Conservation (phyloP, 2,113 vertebrate species). For the Calidris pugnax region DNA sequence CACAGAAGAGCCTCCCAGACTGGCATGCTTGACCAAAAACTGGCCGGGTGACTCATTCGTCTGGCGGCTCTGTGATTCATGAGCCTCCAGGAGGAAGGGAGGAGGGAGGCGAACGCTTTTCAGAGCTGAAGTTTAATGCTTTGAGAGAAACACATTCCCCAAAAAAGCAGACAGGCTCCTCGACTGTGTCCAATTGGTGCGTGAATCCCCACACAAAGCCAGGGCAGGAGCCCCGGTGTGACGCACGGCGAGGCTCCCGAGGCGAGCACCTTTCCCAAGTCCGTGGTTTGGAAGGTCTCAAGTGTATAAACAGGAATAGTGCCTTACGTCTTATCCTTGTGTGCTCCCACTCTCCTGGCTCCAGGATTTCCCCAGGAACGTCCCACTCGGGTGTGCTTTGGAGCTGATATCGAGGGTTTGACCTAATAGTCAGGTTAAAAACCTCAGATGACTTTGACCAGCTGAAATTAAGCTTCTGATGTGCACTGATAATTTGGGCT, state of each 20-base stretch:
- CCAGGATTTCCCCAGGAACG: not conserved
- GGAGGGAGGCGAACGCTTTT: constrained; percentile 49
- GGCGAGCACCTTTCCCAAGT: not conserved
- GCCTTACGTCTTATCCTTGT: not conserved
- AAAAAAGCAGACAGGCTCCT: constrained; percentile 13
- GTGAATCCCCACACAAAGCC: constrained; percentile 28
- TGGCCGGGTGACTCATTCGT: constrained; percentile 58
- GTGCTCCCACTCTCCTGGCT: not conserved
- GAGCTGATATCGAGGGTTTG: not conserved
- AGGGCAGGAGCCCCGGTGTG: not conserved
- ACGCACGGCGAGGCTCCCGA: not conserved
- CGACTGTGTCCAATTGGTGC: constrained; percentile 26
- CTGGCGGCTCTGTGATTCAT: constrained; percentile 69
- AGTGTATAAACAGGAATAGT: not conserved
- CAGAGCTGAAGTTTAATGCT: constrained; percentile 43
- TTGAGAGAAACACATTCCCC: constrained; percentile 54
- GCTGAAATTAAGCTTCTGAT: not conserved
- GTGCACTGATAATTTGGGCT: not conserved
- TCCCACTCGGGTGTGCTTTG: not conserved
- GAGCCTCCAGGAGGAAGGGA: constrained; percentile 66
- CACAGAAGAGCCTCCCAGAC: constrained; percentile 51
- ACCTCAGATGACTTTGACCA: not conserved
- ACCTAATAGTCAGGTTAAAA: not conserved
- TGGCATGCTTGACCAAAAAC: constrained; percentile 65
- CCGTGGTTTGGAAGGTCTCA: not conserved